phyloP scores from a whole-genome alignment of 2,888 invertebrate genomes.

The Crematogaster levior region DNA sequence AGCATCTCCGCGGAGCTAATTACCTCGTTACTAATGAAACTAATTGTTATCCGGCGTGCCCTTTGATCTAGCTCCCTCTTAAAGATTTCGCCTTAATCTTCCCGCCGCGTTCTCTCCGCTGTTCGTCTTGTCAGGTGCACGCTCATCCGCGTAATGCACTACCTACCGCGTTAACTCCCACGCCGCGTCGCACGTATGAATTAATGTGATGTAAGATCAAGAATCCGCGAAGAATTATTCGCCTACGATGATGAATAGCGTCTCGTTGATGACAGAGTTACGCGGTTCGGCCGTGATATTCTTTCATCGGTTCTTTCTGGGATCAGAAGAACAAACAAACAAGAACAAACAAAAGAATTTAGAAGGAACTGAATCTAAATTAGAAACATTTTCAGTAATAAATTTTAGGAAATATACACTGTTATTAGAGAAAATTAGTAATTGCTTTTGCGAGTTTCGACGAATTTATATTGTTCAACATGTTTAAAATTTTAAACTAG shows the following conservation, averaged over 20 bases:
- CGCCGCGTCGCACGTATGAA: not conserved
- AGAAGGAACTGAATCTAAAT: not conserved
- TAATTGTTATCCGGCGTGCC: conserved; percentile 72
- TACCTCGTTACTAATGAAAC: conserved; percentile 76
- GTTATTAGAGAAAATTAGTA: not conserved
- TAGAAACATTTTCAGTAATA: not conserved
- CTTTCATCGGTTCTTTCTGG: not conserved
- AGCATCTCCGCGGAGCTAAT: conserved; percentile 71
- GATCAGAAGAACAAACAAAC: no score
- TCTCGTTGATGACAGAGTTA: not conserved
- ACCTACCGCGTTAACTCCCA: conserved; percentile 12
- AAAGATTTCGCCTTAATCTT: conserved; percentile 70
- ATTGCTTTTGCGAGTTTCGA: not conserved
- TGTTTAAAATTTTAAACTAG: not conserved
- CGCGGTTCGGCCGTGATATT: not conserved
- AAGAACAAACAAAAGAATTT: not conserved
- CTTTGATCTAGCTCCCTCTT: conserved; percentile 72
- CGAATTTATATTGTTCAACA: not conserved
- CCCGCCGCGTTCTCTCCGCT: not conserved
- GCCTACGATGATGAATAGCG: not conserved
- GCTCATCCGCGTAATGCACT: conserved; percentile 42
- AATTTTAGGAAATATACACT: not conserved
- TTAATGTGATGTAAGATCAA: not conserved
- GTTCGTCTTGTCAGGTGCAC: conserved; percentile 58
- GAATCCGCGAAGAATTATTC: not conserved